A percentile compares a stretch with the other conserved stretches of the same genome.
These are phyloP conservation scores for Phataginus tetradactyla DNA, from an alignment of 2,797 vertebrate species.

Conservation along the genomic window DNA sequence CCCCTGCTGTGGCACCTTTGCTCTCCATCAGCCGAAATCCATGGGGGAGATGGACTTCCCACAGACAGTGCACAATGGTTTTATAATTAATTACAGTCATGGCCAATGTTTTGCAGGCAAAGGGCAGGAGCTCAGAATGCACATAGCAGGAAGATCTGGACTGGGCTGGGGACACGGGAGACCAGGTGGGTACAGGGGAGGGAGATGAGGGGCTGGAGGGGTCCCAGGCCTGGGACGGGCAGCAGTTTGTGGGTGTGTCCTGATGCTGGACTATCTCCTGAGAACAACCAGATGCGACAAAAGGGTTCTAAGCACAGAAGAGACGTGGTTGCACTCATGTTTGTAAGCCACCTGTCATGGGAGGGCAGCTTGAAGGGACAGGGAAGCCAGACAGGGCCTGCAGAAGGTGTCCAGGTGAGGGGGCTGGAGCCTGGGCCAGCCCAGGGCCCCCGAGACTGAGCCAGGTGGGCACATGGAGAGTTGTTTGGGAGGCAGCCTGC, in stretches of 20 bases:
- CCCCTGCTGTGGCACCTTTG: rapidly evolving
- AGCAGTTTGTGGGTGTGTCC: neutral
- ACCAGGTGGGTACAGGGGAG: rapidly evolving
- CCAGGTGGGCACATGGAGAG: rapidly evolving
- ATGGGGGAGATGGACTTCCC: neutral
- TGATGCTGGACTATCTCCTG: neutral
- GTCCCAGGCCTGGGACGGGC: rapidly evolving
- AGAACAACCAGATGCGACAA: neutral
- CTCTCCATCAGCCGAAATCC: neutral
- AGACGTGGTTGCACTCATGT: rapidly evolving
- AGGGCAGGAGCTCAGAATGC: neutral
- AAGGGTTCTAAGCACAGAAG: neutral
- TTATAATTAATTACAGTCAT: rapidly evolving
- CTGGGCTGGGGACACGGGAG: neutral
- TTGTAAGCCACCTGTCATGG: rapidly evolving
- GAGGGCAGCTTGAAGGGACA: neutral
- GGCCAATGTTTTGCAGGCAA: neutral
- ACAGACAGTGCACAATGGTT: neutral
- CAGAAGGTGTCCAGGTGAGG: rapidly evolving
- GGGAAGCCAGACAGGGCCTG: neutral
- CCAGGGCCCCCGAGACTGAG: rapidly evolving
- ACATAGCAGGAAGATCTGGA: neutral
- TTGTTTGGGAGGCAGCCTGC: neutral
- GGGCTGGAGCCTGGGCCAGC: neutral
- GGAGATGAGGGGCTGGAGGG: too few relatives aligned